Percentiles rank a stretch among this genome's conserved stretches.
phyloP scores from a whole-genome alignment of 2,113 vertebrate genomes.

The Ceyx melanurus region DNA sequence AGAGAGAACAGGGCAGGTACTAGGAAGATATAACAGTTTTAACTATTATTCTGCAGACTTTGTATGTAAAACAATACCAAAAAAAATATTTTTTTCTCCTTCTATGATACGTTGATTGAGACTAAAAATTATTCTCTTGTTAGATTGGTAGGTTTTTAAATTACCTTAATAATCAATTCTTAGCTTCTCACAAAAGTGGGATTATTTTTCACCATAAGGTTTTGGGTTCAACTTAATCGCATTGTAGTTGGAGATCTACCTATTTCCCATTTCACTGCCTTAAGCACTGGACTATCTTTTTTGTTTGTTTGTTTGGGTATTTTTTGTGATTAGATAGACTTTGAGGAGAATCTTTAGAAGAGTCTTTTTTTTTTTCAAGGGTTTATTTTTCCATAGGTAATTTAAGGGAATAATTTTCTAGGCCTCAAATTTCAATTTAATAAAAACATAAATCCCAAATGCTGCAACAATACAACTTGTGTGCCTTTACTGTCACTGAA shows the following conservation, averaged over 20 bases:
- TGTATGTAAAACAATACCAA: background rate
- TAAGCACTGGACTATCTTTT: background rate
- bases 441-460: background rate
- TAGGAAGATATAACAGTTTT: background rate
- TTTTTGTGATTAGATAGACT: background rate
- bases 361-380: background rate
- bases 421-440: background rate
- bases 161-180: background rate
- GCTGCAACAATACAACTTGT: background rate
- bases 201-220: background rate
- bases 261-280: background rate
- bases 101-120: background rate
- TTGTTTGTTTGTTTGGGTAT: background rate
- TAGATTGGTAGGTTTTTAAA: background rate
- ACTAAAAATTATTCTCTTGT: background rate
- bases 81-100: background rate
- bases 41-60: background rate
- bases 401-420: background rate
- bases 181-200: background rate
- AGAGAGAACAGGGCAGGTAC: background rate
- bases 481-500: background rate
- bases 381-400: background rate
- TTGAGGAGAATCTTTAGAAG: background rate
- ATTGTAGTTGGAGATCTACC: background rate
- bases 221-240: background rate